phyloP scores from a whole-genome alignment of 2,113 vertebrate genomes.

The Phyllostomus hastatus region DNA sequence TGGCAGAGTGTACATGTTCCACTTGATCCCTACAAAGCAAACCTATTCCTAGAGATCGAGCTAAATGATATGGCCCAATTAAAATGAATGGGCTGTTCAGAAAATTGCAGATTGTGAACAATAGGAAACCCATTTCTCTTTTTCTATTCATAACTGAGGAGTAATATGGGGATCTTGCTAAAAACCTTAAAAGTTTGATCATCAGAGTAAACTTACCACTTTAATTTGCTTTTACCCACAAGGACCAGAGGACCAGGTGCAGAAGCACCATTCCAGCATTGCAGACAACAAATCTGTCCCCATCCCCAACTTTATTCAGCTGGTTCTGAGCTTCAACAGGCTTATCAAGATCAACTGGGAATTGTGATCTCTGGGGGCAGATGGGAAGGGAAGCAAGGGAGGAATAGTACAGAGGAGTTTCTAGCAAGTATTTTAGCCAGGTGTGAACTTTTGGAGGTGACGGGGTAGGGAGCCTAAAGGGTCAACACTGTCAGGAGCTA shows the following conservation, averaged over 20 bases:
- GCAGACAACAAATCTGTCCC: accelerated
- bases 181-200: neutral
- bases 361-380: neutral
- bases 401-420: neutral
- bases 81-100: neutral
- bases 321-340: neutral
- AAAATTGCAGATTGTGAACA: neutral
- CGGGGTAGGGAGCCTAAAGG: neutral
- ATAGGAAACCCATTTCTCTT: neutral
- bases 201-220: neutral
- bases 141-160: neutral
- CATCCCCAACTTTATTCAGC: neutral
- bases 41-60: neutral
- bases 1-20: neutral
- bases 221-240: neutral
- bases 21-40: neutral
- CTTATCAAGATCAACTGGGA: neutral
- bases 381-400: neutral
- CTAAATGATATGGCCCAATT: neutral
- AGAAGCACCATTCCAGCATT: neutral
- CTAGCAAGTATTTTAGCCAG: neutral
- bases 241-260: neutral
- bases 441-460: neutral
- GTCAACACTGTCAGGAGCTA: neutral
- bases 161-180: neutral